phyloP scores from a whole-genome alignment of 2,797 vertebrate genomes.

The Scolopax rusticola region DNA sequence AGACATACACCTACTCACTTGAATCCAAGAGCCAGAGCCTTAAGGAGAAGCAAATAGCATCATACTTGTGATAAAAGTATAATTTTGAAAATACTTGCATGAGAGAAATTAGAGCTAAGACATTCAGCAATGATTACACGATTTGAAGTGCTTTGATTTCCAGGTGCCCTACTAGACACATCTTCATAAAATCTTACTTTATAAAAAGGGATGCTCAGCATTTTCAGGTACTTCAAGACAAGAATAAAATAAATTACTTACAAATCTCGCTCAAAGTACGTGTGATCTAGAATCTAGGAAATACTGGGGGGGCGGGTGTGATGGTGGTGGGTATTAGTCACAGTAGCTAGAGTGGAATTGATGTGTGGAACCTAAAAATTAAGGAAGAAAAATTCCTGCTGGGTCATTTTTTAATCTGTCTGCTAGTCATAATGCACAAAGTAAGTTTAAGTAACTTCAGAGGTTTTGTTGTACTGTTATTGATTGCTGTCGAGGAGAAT shows the following conservation, averaged over 20 bases:
- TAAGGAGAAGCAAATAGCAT: background rate
- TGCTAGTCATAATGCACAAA: background rate
- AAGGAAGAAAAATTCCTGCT: conserved; percentile 18
- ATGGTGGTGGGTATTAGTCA: background rate
- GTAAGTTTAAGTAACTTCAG: background rate
- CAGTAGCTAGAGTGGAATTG: background rate
- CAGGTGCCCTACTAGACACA: background rate
- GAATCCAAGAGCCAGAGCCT: background rate
- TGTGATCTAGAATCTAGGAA: conserved; percentile 2
- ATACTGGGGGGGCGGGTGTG: background rate
- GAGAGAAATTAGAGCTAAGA: background rate
- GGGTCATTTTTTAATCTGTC: conserved; percentile 2
- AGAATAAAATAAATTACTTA: background rate
- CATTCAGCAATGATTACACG: background rate
- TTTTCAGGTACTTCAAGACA: background rate
- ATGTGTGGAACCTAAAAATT: background rate
- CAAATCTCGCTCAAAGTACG: background rate
- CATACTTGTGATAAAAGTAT: background rate
- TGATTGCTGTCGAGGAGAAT: conserved; percentile 3
- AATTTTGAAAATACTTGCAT: background rate
- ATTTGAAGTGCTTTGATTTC: conserved; percentile 24
- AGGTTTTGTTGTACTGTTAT: background rate
- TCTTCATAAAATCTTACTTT: background rate
- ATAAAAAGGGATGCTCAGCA: background rate
- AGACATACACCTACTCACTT: background rate